Evolutionary conservation across 2,113 vertebrate genomes (phyloP).

Genomic region (Ameiurus melas): DNA sequence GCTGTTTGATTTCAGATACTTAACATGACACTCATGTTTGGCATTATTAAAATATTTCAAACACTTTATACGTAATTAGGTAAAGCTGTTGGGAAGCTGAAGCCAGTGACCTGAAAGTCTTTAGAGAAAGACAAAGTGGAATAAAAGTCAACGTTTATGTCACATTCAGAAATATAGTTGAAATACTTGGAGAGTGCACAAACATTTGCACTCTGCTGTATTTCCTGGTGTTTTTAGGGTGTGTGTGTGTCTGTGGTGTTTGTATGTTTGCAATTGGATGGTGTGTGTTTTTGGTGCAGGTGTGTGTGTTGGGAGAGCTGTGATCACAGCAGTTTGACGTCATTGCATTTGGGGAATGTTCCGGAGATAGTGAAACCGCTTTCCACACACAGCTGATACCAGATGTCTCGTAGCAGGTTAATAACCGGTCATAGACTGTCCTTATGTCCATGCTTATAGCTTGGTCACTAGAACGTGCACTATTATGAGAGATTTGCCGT

Average conservation of each 20-base stretch:
- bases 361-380: conserved; percentile 26
- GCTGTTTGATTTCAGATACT: not conserved
- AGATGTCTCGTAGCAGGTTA: not conserved
- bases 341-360: conserved; percentile 46
- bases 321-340: conserved; percentile 37
- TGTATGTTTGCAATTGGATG: not conserved
- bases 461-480: not conserved
- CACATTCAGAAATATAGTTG: not conserved
- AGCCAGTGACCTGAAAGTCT: not conserved
- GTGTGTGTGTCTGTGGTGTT: not conserved
- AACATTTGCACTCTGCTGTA: not conserved
- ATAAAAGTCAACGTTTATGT: not conserved
- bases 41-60: not conserved
- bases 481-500: not conserved
- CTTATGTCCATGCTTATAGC: not conserved
- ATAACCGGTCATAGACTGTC: not conserved
- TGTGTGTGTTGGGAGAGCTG: not conserved
- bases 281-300: not conserved
- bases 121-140: not conserved
- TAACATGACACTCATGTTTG: not conserved
- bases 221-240: not conserved
- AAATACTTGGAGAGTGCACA: not conserved
- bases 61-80: not conserved
- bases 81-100: not conserved
- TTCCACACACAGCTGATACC: conserved; percentile 40